Base-by-base conservation (phyloP, 2,888 invertebrate genomes). In the Erpobdella octoculata region DNA sequence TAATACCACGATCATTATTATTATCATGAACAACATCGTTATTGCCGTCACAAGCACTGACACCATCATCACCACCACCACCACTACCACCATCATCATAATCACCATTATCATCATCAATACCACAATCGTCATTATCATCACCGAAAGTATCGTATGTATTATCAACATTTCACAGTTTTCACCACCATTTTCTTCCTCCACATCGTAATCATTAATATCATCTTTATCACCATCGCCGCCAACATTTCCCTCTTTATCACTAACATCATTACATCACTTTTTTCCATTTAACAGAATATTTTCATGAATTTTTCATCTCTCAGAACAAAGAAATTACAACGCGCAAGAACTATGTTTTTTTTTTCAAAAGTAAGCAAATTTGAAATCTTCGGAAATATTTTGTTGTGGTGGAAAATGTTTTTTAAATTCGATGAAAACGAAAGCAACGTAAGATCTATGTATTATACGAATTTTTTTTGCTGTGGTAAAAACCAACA, bases 321-420 rank as follows among this genome's bases (percentile, higher is more conserved):
- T n/a, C n/a, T n/a, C n/a, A 79, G 79, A 69, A 77, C 78, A 74
- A 78, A 78, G 46, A 79, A n/a, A n/a, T n/a, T n/a, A n/a, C n/a
- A n/a, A n/a, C n/a, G n/a, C n/a, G n/a, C n/a, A n/a, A n/a, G n/a
- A n/a, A n/a, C n/a, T n/a, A n/a, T n/a, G n/a, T n/a, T n/a, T n/a
- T n/a, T n/a, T n/a, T n/a, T n/a, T n/a, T n/a, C n/a, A n/a, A n/a
- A n/a, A n/a, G n/a, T n/a, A n/a, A n/a, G n/a, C n/a, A n/a, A n/a
- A n/a, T n/a, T n/a, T n/a, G n/a, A n/a, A n/a, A n/a, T n/a, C n/a
- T n/a, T n/a, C n/a, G n/a, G n/a, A n/a, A n/a, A n/a, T n/a, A n/a
- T n/a, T n/a, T n/a, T n/a, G n/a, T n/a, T n/a, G n/a, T n/a, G n/a
- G n/a, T n/a, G n/a, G n/a, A n/a, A n/a, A n/a, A n/a, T n/a, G n/a